Conservation (phyloP, 2,797 vertebrate species). For the Muscicapa striata region DNA sequence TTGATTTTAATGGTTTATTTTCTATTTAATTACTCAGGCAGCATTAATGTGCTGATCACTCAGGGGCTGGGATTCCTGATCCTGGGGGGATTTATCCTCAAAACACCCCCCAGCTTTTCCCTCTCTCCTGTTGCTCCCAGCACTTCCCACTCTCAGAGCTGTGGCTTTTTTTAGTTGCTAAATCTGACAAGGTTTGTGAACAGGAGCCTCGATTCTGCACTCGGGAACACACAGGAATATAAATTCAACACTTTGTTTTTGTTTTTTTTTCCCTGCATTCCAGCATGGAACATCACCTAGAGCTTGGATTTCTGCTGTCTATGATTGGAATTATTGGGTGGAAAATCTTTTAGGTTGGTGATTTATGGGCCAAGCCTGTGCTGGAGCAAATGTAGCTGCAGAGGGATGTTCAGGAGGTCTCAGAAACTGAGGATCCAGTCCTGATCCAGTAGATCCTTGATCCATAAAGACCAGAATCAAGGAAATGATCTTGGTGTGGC, state of each 20-base stretch:
- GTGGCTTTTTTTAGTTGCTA: not conserved
- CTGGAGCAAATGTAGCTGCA: not conserved
- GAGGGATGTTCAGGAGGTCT: not conserved
- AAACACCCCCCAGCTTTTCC: not conserved
- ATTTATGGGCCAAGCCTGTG: not conserved
- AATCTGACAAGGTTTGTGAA: not conserved
- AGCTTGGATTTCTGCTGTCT: not conserved
- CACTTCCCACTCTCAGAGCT: not conserved
- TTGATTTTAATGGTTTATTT: not conserved
- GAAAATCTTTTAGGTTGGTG: not conserved
- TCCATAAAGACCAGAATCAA: not conserved
- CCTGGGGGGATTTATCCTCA: not conserved
- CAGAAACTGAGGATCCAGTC: not conserved
- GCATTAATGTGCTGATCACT: not conserved
- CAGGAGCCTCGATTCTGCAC: not conserved
- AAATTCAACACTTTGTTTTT: not conserved
- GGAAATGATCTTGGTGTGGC: not conserved
- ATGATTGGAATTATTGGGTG: not conserved
- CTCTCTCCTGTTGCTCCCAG: not conserved
- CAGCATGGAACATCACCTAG: not conserved
- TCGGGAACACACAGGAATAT: not conserved
- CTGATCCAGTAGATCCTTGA: fast-evolving
- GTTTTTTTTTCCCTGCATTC: not conserved
- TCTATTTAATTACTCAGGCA: not conserved
- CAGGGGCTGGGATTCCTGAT: not conserved